Conservation (phyloP, 2,113 vertebrate species). For the Clarias batrachus region DNA sequence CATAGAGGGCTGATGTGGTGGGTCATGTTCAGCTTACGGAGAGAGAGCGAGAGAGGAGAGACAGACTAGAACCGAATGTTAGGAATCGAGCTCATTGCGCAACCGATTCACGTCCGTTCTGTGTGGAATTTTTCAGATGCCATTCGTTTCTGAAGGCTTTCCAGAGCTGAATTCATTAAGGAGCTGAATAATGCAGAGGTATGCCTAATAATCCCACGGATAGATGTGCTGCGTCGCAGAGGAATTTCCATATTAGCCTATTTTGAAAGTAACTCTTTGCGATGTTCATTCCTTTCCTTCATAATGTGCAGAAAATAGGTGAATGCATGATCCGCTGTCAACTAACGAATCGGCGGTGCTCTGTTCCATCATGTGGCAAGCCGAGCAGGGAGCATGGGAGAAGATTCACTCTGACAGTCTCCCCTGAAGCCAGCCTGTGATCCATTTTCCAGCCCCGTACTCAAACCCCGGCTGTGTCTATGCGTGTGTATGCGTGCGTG, state of each 20-base stretch:
- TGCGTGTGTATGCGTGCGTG: neutral
- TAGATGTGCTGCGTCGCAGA: constrained; percentile 6
- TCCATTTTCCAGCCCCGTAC: constrained; percentile 41
- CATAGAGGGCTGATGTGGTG: constrained; percentile 19
- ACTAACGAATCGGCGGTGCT: constrained; percentile 33
- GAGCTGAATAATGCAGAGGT: constrained; percentile 27
- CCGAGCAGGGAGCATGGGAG: neutral
- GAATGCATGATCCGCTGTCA: neutral
- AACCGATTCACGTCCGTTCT: constrained; percentile 10
- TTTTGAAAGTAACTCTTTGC: neutral
- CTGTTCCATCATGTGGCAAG: constrained; percentile 25
- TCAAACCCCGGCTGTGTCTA: constrained; percentile 7
- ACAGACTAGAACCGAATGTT: neutral
- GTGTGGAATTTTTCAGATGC: constrained; percentile 19
- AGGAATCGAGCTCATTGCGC: neutral
- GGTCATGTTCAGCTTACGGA: neutral
- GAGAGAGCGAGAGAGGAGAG: neutral
- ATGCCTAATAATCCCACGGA: constrained; percentile 34
- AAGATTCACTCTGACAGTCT: constrained; percentile 35
- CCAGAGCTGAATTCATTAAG: constrained; percentile 24
- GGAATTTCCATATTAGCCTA: constrained; percentile 30
- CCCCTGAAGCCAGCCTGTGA: constrained; percentile 42
- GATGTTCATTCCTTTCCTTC: constrained; percentile 41
- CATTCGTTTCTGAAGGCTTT: constrained; percentile 2
- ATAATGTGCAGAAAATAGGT: constrained; percentile 22